These are phyloP conservation scores for Stomorhina lunata DNA, from an alignment of 2,888 invertebrate species.

Conservation along the genomic window DNA sequence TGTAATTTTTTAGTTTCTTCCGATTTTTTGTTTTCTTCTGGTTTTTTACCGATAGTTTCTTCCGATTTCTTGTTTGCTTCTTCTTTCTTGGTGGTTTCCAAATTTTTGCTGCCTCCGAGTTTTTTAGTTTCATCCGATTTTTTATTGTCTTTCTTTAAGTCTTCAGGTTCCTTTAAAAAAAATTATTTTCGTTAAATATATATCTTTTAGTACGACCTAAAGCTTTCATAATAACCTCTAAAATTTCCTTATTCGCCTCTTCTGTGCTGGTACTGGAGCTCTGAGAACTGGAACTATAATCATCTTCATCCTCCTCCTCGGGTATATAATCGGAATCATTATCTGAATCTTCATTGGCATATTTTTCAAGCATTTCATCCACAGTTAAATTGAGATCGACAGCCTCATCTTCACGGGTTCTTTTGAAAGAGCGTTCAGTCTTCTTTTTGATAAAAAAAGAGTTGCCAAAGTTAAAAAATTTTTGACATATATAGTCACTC, in stretches of 20 bases:
- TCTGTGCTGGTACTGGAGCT: slow-evolving; percentile 40
- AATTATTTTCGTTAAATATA: too few relatives aligned
- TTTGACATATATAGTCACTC: too few relatives aligned
- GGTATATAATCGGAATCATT: slow-evolving; percentile 76
- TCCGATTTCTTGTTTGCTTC: too few relatives aligned
- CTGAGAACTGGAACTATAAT: slow-evolving; percentile 56
- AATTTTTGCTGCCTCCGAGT: too few relatives aligned
- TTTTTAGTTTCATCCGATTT: neutral
- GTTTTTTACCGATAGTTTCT: too few relatives aligned
- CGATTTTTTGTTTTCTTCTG: too few relatives aligned
- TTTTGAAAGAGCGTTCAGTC: slow-evolving; percentile 59
- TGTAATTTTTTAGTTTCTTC: neutral
- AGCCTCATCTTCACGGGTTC: slow-evolving; percentile 67
- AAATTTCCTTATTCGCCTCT: slow-evolving; percentile 23
- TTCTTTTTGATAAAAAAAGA: slow-evolving; percentile 5
- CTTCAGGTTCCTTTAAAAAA: neutral
- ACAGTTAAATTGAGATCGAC: slow-evolving; percentile 70
- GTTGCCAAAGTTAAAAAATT: too few relatives aligned
- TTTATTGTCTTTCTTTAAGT: neutral
- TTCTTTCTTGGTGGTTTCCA: too few relatives aligned
- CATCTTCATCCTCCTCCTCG: slow-evolving; percentile 63
- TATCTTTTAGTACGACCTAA: too few relatives aligned
- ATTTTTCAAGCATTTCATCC: slow-evolving; percentile 74
- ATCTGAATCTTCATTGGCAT: slow-evolving; percentile 72
- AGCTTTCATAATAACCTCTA: slow-evolving; percentile 18